Conservation (phyloP, 2,888 invertebrate species). For the Lycocerus yunnanus region DNA sequence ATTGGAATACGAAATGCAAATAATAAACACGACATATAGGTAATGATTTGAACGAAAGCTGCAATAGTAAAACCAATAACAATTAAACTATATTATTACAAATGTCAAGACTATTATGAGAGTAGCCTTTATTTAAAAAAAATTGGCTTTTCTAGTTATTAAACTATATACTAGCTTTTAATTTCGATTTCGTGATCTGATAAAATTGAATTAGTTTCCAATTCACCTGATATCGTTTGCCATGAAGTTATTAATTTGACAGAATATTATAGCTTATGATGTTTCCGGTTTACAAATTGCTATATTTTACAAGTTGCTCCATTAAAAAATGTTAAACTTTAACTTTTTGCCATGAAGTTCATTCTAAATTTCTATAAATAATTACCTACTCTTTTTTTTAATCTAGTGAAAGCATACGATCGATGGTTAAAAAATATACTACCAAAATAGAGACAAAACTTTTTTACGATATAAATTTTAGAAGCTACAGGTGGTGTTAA, state of each 20-base stretch:
- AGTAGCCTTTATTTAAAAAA: neutral
- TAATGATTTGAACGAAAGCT: neutral
- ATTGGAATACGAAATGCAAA: neutral
- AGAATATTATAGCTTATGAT: slow-evolving; percentile 8
- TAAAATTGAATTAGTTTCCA: slow-evolving; percentile 19
- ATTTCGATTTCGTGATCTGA: slow-evolving; percentile 15
- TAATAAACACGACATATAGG: neutral
- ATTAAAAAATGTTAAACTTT: neutral
- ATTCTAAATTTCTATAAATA: neutral
- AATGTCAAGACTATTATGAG: slow-evolving; percentile 1
- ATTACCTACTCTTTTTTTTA: neutral
- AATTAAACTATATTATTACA: neutral
- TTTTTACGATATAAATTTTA: neutral
- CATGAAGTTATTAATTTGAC: slow-evolving; percentile 18
- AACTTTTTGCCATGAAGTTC: neutral
- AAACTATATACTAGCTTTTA: slow-evolving; percentile 12
- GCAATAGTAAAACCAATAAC: neutral
- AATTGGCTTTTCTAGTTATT: slow-evolving; percentile 15
- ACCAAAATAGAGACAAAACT: neutral
- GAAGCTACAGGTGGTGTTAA: slow-evolving; percentile 5
- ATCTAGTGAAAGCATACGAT: neutral
- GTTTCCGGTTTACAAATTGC: slow-evolving; percentile 18
- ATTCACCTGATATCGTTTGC: slow-evolving; percentile 14
- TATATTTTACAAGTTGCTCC: slow-evolving; percentile 2
- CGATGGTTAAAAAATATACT: neutral